phyloP scores from a whole-genome alignment of 2,113 vertebrate species.

The Pseudolaguvia tuberculata region DNA sequence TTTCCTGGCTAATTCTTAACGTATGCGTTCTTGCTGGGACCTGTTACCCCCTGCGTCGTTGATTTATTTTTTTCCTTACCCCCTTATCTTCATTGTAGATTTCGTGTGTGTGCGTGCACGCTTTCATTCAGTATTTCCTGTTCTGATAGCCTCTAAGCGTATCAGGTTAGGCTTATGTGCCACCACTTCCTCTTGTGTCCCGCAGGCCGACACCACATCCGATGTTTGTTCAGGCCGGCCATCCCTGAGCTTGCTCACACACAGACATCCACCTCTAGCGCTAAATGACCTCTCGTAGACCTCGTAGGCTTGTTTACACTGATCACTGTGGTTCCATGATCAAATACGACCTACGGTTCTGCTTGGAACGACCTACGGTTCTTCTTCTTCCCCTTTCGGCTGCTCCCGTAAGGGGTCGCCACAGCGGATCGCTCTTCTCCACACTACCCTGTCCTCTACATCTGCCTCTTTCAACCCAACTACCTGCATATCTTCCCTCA shows the following conservation, averaged over 20 bases:
- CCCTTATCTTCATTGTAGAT: neutral
- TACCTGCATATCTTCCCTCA: too few species aligned
- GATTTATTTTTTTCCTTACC: neutral
- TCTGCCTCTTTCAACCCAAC: too few species aligned
- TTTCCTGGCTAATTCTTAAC: neutral
- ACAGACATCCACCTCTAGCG: constrained; percentile 32
- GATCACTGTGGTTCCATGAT: too few species aligned
- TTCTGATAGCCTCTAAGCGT: constrained; percentile 50
- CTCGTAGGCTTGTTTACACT: too few species aligned
- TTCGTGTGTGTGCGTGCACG: constrained; percentile 18
- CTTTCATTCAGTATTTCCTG: constrained; percentile 68
- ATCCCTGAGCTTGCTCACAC: constrained; percentile 60
- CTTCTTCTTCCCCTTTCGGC: too few species aligned
- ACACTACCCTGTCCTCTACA: too few species aligned
- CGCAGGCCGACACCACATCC: constrained; percentile 75
- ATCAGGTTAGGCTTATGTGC: constrained; percentile 66
- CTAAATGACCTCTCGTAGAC: constrained; percentile 28
- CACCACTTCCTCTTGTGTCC: constrained; percentile 72
- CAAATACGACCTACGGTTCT: too few species aligned
- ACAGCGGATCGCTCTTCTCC: too few species aligned
- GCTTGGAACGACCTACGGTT: too few species aligned
- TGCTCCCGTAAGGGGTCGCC: too few species aligned
- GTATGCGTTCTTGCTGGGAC: neutral
- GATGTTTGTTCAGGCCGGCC: constrained; percentile 64
- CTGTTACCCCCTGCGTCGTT: neutral